phyloP scores from a whole-genome alignment of 2,888 invertebrate species.

The Meandrusa payeni region DNA sequence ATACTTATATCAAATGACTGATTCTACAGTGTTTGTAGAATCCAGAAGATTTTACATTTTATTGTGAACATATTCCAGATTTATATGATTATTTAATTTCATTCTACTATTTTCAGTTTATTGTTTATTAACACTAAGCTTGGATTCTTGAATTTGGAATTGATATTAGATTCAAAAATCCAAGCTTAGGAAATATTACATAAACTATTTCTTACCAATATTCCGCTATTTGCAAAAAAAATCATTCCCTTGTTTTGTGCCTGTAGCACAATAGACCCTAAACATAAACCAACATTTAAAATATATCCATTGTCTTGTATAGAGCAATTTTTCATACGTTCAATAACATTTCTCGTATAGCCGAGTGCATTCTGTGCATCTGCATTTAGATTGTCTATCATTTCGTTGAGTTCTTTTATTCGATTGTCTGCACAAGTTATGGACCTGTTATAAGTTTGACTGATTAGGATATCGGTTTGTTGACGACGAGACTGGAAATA shows the following conservation, averaged over 20 bases:
- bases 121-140: too few species aligned
- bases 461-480: constrained; percentile 47
- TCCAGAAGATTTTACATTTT: too few species aligned
- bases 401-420: constrained; percentile 42
- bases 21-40: too few species aligned
- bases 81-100: too few species aligned
- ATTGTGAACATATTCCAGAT: too few species aligned
- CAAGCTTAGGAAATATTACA: too few species aligned
- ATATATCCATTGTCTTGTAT: constrained; percentile 39
- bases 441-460: constrained; percentile 38
- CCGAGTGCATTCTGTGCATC: constrained; percentile 42
- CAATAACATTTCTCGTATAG: constrained; percentile 42
- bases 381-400: constrained; percentile 40
- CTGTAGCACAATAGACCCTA: constrained; percentile 49
- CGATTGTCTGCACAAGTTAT: constrained; percentile 54
- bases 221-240: constrained; percentile 48
- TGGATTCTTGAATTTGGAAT: too few species aligned
- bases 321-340: constrained; percentile 53
- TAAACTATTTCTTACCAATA: constrained; percentile 51
- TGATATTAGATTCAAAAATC: too few species aligned
- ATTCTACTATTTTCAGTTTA: too few species aligned
- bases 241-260: constrained; percentile 50
- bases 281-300: constrained; percentile 48
- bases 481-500: constrained; percentile 45
- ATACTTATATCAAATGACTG: too few species aligned